phyloP scores from a whole-genome alignment of 2,113 vertebrate species.

The Desmodus rotundus region DNA sequence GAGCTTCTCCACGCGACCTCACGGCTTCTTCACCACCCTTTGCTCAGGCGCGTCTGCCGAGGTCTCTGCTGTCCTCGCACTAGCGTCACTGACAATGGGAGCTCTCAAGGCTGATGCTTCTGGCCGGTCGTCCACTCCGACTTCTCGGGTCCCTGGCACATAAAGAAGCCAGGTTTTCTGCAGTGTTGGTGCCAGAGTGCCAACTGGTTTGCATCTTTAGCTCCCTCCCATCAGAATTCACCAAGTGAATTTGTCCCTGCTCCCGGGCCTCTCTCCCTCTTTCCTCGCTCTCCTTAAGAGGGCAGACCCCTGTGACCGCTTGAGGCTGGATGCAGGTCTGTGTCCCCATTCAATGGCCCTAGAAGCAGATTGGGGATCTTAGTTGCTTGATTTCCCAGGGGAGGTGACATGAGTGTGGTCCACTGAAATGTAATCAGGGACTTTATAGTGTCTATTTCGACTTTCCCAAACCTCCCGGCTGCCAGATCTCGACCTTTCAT shows the following conservation, averaged over 20 bases:
- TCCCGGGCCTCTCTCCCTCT: background rate
- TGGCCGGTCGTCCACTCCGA: background rate
- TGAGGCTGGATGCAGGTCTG: background rate
- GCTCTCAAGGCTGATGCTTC: background rate
- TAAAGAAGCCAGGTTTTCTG: background rate
- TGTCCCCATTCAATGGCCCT: background rate
- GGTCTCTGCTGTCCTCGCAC: background rate
- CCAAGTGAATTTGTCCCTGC: background rate
- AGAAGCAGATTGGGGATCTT: slow-evolving; percentile 40
- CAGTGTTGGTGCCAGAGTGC: background rate
- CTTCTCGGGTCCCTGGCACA: background rate
- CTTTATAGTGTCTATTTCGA: background rate
- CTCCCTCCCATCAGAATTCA: background rate
- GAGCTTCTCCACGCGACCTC: background rate
- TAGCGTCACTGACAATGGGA: background rate
- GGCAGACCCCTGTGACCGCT: slow-evolving; percentile 9
- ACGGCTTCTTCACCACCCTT: accelerated
- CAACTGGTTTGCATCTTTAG: background rate
- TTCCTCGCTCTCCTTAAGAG: background rate
- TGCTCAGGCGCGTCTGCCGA: accelerated
- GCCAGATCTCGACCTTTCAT: background rate
- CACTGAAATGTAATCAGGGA: slow-evolving; percentile 31
- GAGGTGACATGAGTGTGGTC: slow-evolving; percentile 20
- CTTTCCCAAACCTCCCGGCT: slow-evolving; percentile 43
- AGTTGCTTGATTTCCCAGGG: slow-evolving; percentile 57